A percentile compares a stretch with the other conserved stretches of the same genome.
phyloP scores from a whole-genome alignment of 1,140 invertebrate species.

The Cydia amplana region DNA sequence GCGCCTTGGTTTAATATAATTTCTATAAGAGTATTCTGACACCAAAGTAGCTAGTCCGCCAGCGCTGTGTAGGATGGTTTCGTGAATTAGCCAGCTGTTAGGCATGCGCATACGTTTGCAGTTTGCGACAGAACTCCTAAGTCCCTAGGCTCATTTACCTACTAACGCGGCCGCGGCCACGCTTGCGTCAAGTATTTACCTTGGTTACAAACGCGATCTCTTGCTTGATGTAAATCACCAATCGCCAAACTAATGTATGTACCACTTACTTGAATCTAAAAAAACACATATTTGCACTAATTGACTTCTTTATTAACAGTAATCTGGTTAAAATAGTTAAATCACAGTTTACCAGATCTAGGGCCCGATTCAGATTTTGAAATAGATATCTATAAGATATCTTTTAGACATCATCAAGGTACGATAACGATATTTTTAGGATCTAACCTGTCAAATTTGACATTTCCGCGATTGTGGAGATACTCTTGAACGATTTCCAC shows the following conservation, averaged over 20 bases:
- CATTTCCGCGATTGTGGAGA: no score
- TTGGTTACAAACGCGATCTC: not conserved
- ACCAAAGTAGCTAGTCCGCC: no score
- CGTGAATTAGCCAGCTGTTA: not conserved
- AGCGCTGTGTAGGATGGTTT: not conserved
- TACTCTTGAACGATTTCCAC: no score
- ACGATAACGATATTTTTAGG: no score
- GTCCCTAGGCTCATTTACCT: conserved; percentile 5
- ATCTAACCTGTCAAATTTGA: no score
- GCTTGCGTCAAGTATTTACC: conserved; percentile 13
- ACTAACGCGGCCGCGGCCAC: conserved; percentile 12
- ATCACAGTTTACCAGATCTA: no score
- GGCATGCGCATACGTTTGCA: conserved; percentile 3
- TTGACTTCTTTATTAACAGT: not conserved
- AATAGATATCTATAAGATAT: no score
- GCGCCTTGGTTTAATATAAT: no score
- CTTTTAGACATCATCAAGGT: no score
- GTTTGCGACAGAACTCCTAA: conserved; percentile 7
- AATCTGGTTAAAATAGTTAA: no score
- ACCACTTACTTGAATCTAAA: not conserved
- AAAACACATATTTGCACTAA: not conserved
- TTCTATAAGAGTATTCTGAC: no score
- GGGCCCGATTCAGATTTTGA: no score
- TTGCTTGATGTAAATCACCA: not conserved
- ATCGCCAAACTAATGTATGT: not conserved